A percentile compares a stretch with the other conserved stretches of the same genome.
Evolutionary conservation across 2,888 invertebrate genomes (phyloP).

Genomic region (Ptilodon capucinus): DNA sequence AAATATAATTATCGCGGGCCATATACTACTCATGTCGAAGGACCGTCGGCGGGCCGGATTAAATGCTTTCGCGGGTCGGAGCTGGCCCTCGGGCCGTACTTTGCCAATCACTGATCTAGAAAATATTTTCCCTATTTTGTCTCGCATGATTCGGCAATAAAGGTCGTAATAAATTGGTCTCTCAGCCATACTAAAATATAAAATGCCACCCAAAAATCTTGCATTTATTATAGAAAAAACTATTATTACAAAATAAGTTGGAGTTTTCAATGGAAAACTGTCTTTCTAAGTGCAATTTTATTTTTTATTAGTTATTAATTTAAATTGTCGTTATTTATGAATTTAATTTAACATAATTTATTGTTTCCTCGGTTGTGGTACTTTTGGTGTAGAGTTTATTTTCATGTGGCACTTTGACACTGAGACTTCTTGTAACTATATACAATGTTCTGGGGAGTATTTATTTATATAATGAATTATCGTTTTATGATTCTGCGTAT

Average conservation of each 20-base stretch:
- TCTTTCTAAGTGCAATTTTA: slow-evolving; percentile 75
- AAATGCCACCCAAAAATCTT: slow-evolving; percentile 76
- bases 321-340: slow-evolving; percentile 22
- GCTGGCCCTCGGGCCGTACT: too few species aligned
- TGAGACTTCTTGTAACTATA: slow-evolving; percentile 32
- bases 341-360: slow-evolving; percentile 37
- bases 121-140: too few species aligned
- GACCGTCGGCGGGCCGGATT: too few species aligned
- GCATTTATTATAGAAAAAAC: slow-evolving; percentile 67
- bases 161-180: too few species aligned
- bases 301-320: slow-evolving; percentile 45
- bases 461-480: slow-evolving; percentile 40
- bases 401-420: slow-evolving; percentile 16
- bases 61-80: too few species aligned
- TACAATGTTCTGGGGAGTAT: slow-evolving; percentile 45
- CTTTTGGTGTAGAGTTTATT: slow-evolving; percentile 36
- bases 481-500: slow-evolving; percentile 46
- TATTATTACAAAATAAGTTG: slow-evolving; percentile 58
- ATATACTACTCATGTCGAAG: too few species aligned
- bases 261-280: slow-evolving; percentile 52
- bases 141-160: too few species aligned
- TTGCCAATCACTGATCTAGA: too few species aligned
- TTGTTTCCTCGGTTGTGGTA: slow-evolving; percentile 58
- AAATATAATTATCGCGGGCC: too few species aligned
- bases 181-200: slow-evolving; percentile 16